Base-by-base conservation (phyloP, 2,113 vertebrate species). In the Apeltes quadracus region DNA sequence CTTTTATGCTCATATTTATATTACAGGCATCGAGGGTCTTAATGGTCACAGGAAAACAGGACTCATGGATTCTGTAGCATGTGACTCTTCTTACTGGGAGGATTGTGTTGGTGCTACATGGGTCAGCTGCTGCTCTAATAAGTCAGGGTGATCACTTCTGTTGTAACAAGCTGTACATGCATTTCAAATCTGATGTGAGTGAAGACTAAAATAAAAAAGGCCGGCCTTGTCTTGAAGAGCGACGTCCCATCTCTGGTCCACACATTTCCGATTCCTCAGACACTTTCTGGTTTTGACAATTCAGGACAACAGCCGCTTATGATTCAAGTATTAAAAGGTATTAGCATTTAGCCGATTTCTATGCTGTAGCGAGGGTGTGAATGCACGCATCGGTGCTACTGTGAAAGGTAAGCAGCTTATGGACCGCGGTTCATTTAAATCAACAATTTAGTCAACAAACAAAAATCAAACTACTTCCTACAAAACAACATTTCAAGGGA, bases 361-460 rank as follows among this genome's bases (percentile, higher is more conserved):
- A 79, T 77, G 51, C 65, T 70, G 61, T 83, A 54, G 84, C 65
- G 75, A 81, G 82, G 48, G 63, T 81, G 65, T 73, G 68, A 61
- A 53, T 38, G 63, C n/a, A 9, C 5, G 78, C 61, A 50, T 81
- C 84, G 81, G 84, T 84, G 83, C 76, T 87, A 90, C 79, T 84
- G 88, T 88, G 84, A 79, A 84, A 73, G 48, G 77, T 69, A 56
- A 83, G 76, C 70, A 76, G 79, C 72, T 14, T 79, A 63, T 73
- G 61, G 70, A 74, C 68, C 78, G 81, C 48, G 46, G 61, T 75
- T 87, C 69, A 65, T 56, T 85, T 50, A 61, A 78, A 83, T 76
- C 27, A 6, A 83, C 57, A 81, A 86, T 88, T 85, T 88, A 69
- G 85, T n/a, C n/a, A n/a, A n/a, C n/a, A n/a, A n/a, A n/a, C n/a